phyloP scores from a whole-genome alignment of 2,888 invertebrate species.

The Rhyacophila evoluta region DNA sequence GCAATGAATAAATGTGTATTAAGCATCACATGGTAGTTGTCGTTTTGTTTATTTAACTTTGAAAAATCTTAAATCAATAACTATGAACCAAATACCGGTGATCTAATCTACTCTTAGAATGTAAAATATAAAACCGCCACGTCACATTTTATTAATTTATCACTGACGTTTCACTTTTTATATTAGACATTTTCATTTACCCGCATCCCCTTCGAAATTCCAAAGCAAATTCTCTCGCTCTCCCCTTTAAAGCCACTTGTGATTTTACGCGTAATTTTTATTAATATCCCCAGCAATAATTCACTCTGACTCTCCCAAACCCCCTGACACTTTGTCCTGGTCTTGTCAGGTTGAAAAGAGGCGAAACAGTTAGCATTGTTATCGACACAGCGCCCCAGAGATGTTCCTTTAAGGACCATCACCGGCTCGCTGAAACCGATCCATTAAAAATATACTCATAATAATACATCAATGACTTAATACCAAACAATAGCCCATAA shows the following conservation, averaged over 20 bases:
- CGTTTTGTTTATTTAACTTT: too few relatives aligned
- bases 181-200: background rate
- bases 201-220: background rate
- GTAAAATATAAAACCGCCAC: background rate
- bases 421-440: too few relatives aligned
- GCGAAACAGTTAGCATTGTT: constrained; percentile 24
- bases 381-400: background rate
- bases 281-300: constrained; percentile 12
- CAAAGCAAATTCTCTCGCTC: constrained; percentile 9
- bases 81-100: too few relatives aligned
- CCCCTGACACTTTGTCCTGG: constrained; percentile 19
- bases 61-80: too few relatives aligned
- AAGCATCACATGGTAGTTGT: too few relatives aligned
- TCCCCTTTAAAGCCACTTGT: constrained; percentile 24
- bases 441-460: too few relatives aligned
- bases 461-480: too few relatives aligned
- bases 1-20: too few relatives aligned
- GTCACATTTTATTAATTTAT: constrained; percentile 6
- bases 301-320: background rate
- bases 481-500: too few relatives aligned
- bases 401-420: too few relatives aligned
- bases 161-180: constrained; percentile 18
- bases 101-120: constrained; percentile 2
- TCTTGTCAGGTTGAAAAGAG: constrained; percentile 19
- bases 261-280: constrained; percentile 21